phyloP scores from a whole-genome alignment of 2,888 invertebrate genomes.

The Drosophila sordidula region DNA sequence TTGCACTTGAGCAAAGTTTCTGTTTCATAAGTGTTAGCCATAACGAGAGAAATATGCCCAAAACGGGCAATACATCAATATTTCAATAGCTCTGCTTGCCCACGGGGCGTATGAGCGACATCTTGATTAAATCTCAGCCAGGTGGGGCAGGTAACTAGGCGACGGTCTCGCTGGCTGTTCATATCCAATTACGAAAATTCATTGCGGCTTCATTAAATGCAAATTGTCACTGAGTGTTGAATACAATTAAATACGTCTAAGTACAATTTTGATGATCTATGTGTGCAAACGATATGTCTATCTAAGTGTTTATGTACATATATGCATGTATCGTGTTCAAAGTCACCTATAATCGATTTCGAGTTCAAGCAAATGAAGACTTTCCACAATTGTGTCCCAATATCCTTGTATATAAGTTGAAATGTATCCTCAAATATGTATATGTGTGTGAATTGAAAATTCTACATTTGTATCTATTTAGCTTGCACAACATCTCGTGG shows the following conservation, averaged over 20 bases:
- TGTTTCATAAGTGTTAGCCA: constrained; percentile 2
- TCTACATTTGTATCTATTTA: constrained; percentile 3
- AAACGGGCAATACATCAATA: not conserved
- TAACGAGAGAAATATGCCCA: not conserved
- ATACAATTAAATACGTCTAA: constrained; percentile 9
- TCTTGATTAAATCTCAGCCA: too few relatives aligned
- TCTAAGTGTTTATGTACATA: not conserved
- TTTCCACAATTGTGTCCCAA: constrained; percentile 25
- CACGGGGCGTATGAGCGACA: not conserved
- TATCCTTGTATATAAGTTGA: constrained; percentile 27
- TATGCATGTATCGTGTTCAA: constrained; percentile 10
- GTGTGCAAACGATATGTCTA: constrained; percentile 16
- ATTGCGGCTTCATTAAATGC: constrained; percentile 26
- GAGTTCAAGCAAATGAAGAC: constrained; percentile 58
- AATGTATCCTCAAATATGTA: constrained; percentile 4
- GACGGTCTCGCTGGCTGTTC: not conserved
- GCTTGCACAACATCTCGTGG: constrained; percentile 15
- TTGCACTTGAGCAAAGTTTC: not conserved
- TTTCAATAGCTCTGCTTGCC: not conserved
- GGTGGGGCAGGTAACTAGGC: too few relatives aligned
- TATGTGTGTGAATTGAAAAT: constrained; percentile 16
- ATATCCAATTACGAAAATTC: constrained; percentile 29
- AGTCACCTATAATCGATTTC: constrained; percentile 25
- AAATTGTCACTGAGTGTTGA: constrained; percentile 23
- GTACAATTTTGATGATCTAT: constrained; percentile 14